Base-by-base conservation (phyloP, 2,888 invertebrate species). In the Andrena fulva region DNA sequence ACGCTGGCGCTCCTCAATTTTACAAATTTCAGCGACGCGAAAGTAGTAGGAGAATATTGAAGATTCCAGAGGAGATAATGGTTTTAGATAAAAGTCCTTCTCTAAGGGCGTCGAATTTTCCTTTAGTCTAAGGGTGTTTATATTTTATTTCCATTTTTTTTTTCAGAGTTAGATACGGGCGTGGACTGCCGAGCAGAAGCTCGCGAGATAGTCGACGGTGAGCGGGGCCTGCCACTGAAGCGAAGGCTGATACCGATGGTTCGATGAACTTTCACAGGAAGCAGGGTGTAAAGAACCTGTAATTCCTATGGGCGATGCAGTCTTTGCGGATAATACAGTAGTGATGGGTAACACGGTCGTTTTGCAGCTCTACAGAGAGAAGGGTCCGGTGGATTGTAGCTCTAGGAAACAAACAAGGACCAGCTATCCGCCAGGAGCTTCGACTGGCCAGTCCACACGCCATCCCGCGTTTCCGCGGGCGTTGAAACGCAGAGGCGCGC, bases 61-160 rank as follows among this genome's bases (percentile, higher is more conserved):
- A 73, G 56, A 42, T 35, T 64, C 24, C 29, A 29, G 54, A 64
- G 16, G 52, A 73, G 52, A 35, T 35, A 29, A 66, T 66, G 24
- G n/a, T 73, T 54, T 68, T 52, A 54, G 31, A 54, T 54, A 54
- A 16, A 56, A 54, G 54, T 56, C 31, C 54, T 16, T 16, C 16
- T 33, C 54, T 56, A 54, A 29, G 20, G 67, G 31, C 33, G 64
- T 31, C 63, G 35, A 33, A 33, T 62, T 8, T 29, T 8, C 12
- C 12, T 52, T 56, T 73, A 54, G 20, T 64, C 29, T 80, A 80
- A 48, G 72, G 56, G 50, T 56, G n/a, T 62, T 24, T 35, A 27
- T 20, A 31, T 27, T 4, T 3, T 27, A 2, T 4, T 27, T 56
- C 56, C 56, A 20, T 20, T 56, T 56, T 54, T 24, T 1, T 0